phyloP scores from a whole-genome alignment of 2,113 vertebrate genomes.

The Phalacrocorax aristotelis region DNA sequence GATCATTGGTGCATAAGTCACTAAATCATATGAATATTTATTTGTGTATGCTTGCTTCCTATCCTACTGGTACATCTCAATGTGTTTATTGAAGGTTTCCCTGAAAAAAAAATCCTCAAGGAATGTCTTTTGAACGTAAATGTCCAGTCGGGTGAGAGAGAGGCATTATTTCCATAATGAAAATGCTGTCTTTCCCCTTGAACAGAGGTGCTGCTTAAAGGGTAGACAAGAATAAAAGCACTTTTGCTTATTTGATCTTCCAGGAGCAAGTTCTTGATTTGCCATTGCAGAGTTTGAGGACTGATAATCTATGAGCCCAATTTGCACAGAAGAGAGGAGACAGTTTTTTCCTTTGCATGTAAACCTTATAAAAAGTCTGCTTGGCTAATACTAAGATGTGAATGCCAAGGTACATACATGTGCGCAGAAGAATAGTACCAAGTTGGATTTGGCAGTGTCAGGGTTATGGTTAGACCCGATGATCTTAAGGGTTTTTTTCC shows the following conservation, averaged over 20 bases:
- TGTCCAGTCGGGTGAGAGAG: background rate
- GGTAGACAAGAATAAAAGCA: background rate
- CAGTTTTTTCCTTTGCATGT: background rate
- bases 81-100: background rate
- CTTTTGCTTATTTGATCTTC: background rate
- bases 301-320: background rate
- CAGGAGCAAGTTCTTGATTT: background rate
- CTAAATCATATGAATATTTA: background rate
- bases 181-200: background rate
- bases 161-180: background rate
- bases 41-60: background rate
- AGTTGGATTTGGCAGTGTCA: background rate
- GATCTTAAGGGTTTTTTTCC: background rate
- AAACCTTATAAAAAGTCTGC: background rate
- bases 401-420: rapidly evolving
- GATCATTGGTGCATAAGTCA: background rate
- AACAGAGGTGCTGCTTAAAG: background rate
- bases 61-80: background rate
- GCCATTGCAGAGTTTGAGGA: background rate
- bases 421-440: background rate
- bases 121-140: background rate
- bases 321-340: background rate
- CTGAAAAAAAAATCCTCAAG: background rate
- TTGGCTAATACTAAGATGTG: background rate
- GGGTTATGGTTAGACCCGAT: background rate